Evolutionary conservation across 2,888 invertebrate species (phyloP).

Genomic region (Helleia helle): DNA sequence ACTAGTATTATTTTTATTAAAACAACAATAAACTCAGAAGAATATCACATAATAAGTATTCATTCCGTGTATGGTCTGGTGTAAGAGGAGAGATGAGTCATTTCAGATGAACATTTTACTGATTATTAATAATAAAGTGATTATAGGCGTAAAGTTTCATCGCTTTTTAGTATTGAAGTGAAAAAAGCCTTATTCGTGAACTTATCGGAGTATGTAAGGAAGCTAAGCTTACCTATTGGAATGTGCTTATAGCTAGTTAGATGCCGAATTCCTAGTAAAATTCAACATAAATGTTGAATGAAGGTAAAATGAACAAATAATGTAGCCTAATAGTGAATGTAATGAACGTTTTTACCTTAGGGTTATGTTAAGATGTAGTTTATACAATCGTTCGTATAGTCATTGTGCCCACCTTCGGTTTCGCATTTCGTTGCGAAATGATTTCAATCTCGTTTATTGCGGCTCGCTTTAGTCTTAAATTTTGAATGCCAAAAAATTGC

Average conservation of each 20-base stretch:
- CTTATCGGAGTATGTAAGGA: neutral
- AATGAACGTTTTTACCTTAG: constrained; percentile 19
- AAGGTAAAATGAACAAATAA: neutral
- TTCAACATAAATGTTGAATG: neutral
- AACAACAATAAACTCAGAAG: no score
- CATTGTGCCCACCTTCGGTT: constrained; percentile 62
- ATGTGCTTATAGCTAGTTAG: neutral
- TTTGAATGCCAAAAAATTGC: constrained; percentile 12
- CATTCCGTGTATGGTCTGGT: neutral
- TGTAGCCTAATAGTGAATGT: constrained; percentile 1
- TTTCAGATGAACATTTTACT: neutral
- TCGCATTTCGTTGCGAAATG: constrained; percentile 33
- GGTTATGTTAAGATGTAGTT: constrained; percentile 36
- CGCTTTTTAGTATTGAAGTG: neutral
- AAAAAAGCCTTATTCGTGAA: constrained; percentile 3
- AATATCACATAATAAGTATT: neutral
- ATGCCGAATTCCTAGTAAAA: neutral
- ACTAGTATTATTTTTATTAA: no score
- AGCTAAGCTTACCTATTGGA: neutral
- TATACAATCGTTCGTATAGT: constrained; percentile 45
- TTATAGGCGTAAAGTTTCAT: neutral
- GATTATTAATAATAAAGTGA: neutral
- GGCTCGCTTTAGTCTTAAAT: constrained; percentile 20
- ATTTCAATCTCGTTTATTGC: constrained; percentile 22
- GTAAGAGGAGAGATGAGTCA: neutral